Percentiles rank a stretch among this genome's conserved stretches.
Conservation (phyloP, 1,140 invertebrate species). For the Lepidotrigona ventralis region DNA sequence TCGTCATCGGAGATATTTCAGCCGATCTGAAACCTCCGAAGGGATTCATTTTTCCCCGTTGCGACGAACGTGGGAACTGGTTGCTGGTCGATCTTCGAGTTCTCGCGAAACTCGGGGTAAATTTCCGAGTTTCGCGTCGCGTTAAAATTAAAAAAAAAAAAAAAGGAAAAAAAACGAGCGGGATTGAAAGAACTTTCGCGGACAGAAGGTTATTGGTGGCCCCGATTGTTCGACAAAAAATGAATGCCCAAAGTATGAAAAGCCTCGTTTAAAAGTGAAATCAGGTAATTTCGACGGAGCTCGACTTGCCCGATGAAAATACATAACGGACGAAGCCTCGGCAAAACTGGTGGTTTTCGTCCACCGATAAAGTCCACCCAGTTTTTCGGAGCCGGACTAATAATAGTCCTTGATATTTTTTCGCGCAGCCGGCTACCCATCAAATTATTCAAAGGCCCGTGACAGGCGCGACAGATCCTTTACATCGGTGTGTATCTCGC, state of each 20-base stretch:
- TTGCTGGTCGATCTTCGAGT: conserved; percentile 21
- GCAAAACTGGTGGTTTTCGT: background rate
- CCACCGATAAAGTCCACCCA: background rate
- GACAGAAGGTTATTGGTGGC: too few species aligned
- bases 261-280: background rate
- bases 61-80: conserved; percentile 6
- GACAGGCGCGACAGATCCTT: conserved; percentile 38
- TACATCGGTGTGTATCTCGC: conserved; percentile 46
- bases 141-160: background rate
- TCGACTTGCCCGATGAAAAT: background rate
- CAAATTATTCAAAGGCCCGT: conserved; percentile 60
- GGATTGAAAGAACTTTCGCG: background rate
- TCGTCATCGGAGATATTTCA: conserved; percentile 32
- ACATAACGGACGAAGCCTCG: background rate
- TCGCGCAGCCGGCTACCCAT: background rate
- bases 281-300: background rate
- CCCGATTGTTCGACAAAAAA: too few species aligned
- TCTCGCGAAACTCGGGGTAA: background rate
- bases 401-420: conserved; percentile 31
- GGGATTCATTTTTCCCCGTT: conserved; percentile 32
- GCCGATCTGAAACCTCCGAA: conserved; percentile 7
- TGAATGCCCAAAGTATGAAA: background rate
- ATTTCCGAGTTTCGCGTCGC: too few species aligned
- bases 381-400: background rate
- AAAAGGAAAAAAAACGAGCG: background rate